These are phyloP conservation scores for Illadopsis cleaveri DNA, from an alignment of 2,113 vertebrate genomes.

Conservation along the genomic window DNA sequence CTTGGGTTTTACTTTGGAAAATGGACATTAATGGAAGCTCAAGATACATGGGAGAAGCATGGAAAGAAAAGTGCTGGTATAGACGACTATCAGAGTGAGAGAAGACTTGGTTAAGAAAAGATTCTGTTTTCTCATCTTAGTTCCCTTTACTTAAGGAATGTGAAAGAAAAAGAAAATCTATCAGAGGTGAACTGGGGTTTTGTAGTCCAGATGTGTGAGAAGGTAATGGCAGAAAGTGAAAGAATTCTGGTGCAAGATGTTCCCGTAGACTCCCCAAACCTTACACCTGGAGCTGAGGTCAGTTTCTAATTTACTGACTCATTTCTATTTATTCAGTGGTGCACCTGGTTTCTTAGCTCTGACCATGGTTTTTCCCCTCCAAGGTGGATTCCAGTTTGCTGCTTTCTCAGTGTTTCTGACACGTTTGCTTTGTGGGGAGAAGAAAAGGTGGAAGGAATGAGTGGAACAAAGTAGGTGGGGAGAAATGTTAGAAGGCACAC, in stretches of 20 bases:
- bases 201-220: not conserved
- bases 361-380: not conserved
- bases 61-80: not conserved
- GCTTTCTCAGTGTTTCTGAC: not conserved
- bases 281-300: not conserved
- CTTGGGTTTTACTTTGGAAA: not conserved
- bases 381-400: not conserved
- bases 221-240: not conserved
- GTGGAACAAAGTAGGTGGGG: fast-evolving
- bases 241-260: not conserved
- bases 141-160: not conserved
- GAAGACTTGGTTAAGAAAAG: not conserved
- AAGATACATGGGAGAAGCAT: not conserved
- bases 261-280: fast-evolving
- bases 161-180: not conserved
- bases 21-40: not conserved
- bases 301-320: too few relatives aligned
- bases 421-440: not conserved
- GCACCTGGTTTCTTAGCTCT: not conserved
- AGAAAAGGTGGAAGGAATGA: not conserved
- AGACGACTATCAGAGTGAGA: not conserved
- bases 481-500: not conserved
- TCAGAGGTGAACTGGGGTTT: not conserved
- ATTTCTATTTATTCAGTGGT: fast-evolving
- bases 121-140: not conserved